These are phyloP conservation scores for Hydractinia echinata DNA, from an alignment of 30 jellyfish, hydroid and myxozoan species.

Conservation along the genomic window DNA sequence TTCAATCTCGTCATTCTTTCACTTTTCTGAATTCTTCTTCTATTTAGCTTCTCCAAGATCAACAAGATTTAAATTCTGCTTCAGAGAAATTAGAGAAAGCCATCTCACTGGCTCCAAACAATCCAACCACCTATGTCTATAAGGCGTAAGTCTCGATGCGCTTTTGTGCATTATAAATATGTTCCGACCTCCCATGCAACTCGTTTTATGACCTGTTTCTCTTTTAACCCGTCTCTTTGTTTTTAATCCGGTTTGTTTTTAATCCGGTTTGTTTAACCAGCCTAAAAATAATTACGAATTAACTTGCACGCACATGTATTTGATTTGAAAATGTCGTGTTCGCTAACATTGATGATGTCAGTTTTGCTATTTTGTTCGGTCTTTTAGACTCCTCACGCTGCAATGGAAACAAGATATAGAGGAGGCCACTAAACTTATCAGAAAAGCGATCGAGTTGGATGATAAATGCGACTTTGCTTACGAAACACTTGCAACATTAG, in stretches of 20 bases:
- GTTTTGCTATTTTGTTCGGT: neutral
- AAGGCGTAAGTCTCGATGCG: slow-evolving; percentile 66
- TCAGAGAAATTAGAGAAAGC: slow-evolving; percentile 84
- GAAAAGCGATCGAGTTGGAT: slow-evolving; percentile 68
- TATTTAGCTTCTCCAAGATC: slow-evolving; percentile 86
- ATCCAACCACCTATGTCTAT: slow-evolving; percentile 87
- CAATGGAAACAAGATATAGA: slow-evolving; percentile 88
- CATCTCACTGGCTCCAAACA: slow-evolving; percentile 65
- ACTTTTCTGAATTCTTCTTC: neutral
- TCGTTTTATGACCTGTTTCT: too few relatives aligned
- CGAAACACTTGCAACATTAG: slow-evolving; percentile 90
- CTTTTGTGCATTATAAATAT: too few relatives aligned
- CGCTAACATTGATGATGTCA: neutral
- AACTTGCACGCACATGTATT: too few relatives aligned
- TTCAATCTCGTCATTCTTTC: neutral
- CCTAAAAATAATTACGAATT: too few relatives aligned
- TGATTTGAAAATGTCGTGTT: neutral
- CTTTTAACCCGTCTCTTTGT: too few relatives aligned
- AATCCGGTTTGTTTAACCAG: too few relatives aligned
- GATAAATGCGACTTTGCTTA: slow-evolving; percentile 95
- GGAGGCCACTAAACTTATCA: slow-evolving; percentile 54
- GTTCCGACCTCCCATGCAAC: too few relatives aligned
- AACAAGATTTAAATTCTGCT: slow-evolving; percentile 70
- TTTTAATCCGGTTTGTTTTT: too few relatives aligned
- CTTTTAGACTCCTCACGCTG: slow-evolving; percentile 60